Evolutionary conservation across 2,797 vertebrate species (phyloP).

Genomic region (Denticeps clupeoides): DNA sequence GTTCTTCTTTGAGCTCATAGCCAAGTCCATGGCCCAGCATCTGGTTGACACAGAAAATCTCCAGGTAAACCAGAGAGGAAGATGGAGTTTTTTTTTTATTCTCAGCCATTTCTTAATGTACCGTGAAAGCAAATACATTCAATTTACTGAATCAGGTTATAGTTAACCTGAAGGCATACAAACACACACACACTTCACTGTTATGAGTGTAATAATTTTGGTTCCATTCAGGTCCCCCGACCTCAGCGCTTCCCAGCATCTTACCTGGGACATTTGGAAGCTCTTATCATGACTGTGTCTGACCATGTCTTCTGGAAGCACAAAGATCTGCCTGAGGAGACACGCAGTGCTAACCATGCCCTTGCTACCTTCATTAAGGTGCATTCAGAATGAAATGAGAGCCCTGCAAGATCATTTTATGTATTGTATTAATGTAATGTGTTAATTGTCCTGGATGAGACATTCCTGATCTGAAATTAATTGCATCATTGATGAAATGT

Average conservation of each 20-base stretch:
- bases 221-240: slow-evolving; percentile 66
- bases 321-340: slow-evolving; percentile 79
- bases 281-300: slow-evolving; percentile 73
- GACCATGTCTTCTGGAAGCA: slow-evolving; percentile 90
- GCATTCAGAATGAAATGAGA: no score
- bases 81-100: no score
- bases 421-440: no score
- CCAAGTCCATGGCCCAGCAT: slow-evolving; percentile 93
- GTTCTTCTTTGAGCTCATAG: slow-evolving; percentile 93
- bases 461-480: no score
- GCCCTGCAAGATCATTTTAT: no score
- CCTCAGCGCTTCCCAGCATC: slow-evolving; percentile 81
- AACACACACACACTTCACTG: neutral
- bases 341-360: slow-evolving; percentile 80
- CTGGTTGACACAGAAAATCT: slow-evolving; percentile 73
- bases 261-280: slow-evolving; percentile 77
- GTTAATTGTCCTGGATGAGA: no score
- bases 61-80: slow-evolving; percentile 53
- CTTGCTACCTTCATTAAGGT: slow-evolving; percentile 89
- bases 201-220: neutral
- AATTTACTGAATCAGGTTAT: no score
- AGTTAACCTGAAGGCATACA: no score
- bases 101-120: no score
- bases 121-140: no score
- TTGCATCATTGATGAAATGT: no score